Evolutionary conservation across 2,888 invertebrate genomes (phyloP).

Genomic region (Agrypnus murinus): DNA sequence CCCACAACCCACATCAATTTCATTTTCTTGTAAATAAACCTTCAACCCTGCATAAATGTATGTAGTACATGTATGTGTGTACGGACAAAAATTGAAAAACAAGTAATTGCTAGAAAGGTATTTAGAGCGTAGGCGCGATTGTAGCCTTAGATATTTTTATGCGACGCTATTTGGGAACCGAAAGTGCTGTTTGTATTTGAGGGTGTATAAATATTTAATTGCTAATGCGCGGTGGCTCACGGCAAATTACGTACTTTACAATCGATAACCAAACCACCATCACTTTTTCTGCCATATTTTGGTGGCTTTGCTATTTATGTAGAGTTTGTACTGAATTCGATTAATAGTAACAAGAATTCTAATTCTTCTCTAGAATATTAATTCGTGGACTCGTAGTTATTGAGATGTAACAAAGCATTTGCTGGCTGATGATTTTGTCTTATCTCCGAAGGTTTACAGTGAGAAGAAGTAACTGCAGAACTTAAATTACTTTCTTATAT

Average conservation of each 20-base stretch:
- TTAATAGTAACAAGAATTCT: too few relatives aligned
- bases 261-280: constrained; percentile 38
- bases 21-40: constrained; percentile 7
- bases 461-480: too few relatives aligned
- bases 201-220: constrained; percentile 49
- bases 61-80: not conserved
- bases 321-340: too few relatives aligned
- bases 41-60: constrained; percentile 17
- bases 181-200: constrained; percentile 47
- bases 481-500: too few relatives aligned
- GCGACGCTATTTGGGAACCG: constrained; percentile 36
- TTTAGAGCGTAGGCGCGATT: constrained; percentile 28
- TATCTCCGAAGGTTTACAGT: too few relatives aligned
- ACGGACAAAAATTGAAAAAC: constrained; percentile 8
- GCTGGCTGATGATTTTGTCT: too few relatives aligned
- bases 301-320: constrained; percentile 44
- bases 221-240: constrained; percentile 43
- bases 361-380: too few relatives aligned
- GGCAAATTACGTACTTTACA: constrained; percentile 43
- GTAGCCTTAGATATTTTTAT: constrained; percentile 28
- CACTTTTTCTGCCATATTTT: constrained; percentile 19
- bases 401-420: too few relatives aligned
- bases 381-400: too few relatives aligned
- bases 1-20: not conserved
- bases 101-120: constrained; percentile 21